Conservation (phyloP, 1,140 invertebrate genomes). For the Drosophila parabipectinata region DNA sequence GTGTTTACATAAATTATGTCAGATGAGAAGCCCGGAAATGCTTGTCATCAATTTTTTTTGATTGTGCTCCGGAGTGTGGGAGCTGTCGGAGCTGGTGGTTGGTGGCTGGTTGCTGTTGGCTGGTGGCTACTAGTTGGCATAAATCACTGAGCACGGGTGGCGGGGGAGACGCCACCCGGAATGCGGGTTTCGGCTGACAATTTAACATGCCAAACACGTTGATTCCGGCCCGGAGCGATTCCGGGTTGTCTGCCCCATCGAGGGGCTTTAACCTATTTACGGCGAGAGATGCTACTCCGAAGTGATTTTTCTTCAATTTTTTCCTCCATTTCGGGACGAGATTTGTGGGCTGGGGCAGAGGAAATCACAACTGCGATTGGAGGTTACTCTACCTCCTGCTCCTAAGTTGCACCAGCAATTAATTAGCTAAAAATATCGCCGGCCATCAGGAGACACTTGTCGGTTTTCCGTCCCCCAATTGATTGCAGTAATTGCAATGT, state of each 20-base stretch:
- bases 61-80: slow-evolving; percentile 18
- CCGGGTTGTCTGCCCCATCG: slow-evolving; percentile 13
- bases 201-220: slow-evolving; percentile 76
- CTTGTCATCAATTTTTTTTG: slow-evolving; percentile 74
- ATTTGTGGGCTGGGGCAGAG: neutral
- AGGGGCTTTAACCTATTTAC: slow-evolving; percentile 57
- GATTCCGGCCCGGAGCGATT: slow-evolving; percentile 35
- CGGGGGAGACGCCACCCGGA: slow-evolving; percentile 30
- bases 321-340: neutral
- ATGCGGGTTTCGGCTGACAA: slow-evolving; percentile 46
- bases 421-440: slow-evolving; percentile 53
- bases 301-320: slow-evolving; percentile 11
- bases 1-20: slow-evolving; percentile 82
- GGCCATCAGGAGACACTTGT: slow-evolving; percentile 54
- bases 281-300: slow-evolving; percentile 1
- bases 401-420: slow-evolving; percentile 25
- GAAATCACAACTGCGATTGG: slow-evolving; percentile 9
- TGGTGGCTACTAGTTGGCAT: slow-evolving; percentile 46
- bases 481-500: slow-evolving; percentile 38
- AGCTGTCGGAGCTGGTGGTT: neutral
- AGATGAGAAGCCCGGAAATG: slow-evolving; percentile 72
- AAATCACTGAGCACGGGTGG: slow-evolving; percentile 56
- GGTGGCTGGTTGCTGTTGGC: neutral
- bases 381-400: slow-evolving; percentile 4
- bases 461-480: slow-evolving; percentile 29